Conservation (phyloP, 1,140 invertebrate species). For the Euborellia annulipes region DNA sequence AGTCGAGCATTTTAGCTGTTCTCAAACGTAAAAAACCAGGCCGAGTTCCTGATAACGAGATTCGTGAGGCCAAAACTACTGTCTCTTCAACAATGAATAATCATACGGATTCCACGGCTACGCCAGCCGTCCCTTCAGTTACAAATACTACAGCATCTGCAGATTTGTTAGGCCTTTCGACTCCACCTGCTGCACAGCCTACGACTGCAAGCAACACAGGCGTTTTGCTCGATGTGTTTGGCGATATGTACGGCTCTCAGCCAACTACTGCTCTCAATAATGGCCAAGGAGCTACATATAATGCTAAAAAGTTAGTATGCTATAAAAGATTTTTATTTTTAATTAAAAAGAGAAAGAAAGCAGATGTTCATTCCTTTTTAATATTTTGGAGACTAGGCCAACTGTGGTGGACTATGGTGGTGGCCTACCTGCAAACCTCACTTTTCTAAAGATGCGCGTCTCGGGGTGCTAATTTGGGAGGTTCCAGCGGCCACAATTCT, state of each 20-base stretch:
- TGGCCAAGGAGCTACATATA: conserved; percentile 40
- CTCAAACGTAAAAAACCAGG: conserved; percentile 97
- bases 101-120: conserved; percentile 29
- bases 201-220: conserved; percentile 39
- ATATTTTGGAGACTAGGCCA: too few species aligned
- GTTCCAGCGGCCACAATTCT: too few species aligned
- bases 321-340: conserved; percentile 4
- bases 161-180: conserved; percentile 71
- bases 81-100: conserved; percentile 42
- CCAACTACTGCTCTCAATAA: conserved; percentile 33
- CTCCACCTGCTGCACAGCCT: conserved; percentile 53
- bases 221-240: conserved; percentile 78
- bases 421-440: too few species aligned
- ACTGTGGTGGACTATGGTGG: too few species aligned
- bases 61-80: conserved; percentile 62
- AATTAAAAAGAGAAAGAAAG: conserved; percentile 9
- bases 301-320: conserved; percentile 57
- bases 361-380: too few species aligned
- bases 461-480: too few species aligned
- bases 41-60: conserved; percentile 68
- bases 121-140: background rate
- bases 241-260: conserved; percentile 60
- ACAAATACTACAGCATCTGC: conserved; percentile 32
- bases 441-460: too few species aligned
- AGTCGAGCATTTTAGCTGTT: conserved; percentile 93